Conservation (phyloP, 2,888 invertebrate genomes). For the Shargacucullia verbasci region DNA sequence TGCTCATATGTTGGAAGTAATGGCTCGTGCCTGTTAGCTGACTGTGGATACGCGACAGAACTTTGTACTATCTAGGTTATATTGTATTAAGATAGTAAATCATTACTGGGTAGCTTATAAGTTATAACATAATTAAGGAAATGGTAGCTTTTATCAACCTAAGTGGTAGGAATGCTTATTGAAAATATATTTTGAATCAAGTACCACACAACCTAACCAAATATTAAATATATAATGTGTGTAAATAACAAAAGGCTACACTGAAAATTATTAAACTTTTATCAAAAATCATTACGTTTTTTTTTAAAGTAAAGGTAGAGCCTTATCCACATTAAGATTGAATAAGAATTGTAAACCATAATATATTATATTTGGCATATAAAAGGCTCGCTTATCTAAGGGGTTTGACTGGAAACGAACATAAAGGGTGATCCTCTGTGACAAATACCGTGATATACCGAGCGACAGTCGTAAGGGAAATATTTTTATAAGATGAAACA, state of each 20-base stretch:
- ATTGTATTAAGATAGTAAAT: too few relatives aligned
- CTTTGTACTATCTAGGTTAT: neutral
- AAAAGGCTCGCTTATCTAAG: slow-evolving; percentile 90
- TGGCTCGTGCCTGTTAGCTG: slow-evolving; percentile 76
- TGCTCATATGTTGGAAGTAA: slow-evolving; percentile 89
- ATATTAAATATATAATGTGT: too few relatives aligned
- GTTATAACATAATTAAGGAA: too few relatives aligned
- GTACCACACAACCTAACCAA: too few relatives aligned
- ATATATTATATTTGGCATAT: slow-evolving; percentile 90
- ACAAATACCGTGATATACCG: slow-evolving; percentile 89
- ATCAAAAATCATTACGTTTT: neutral
- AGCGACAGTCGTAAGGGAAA: slow-evolving; percentile 88
- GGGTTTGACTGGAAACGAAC: slow-evolving; percentile 89
- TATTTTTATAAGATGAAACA: slow-evolving; percentile 90
- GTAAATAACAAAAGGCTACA: too few relatives aligned
- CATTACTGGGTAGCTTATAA: too few relatives aligned
- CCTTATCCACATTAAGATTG: slow-evolving; percentile 73
- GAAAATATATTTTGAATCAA: too few relatives aligned
- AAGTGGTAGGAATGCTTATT: too few relatives aligned
- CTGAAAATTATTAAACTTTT: neutral
- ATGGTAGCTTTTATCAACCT: too few relatives aligned
- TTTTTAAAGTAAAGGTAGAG: slow-evolving; percentile 8
- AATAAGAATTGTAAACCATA: slow-evolving; percentile 86
- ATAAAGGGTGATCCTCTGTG: slow-evolving; percentile 90
- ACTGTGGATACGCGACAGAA: slow-evolving; percentile 65